phyloP scores from a whole-genome alignment of 2,113 vertebrate genomes.

The Eonycteris spelaea region DNA sequence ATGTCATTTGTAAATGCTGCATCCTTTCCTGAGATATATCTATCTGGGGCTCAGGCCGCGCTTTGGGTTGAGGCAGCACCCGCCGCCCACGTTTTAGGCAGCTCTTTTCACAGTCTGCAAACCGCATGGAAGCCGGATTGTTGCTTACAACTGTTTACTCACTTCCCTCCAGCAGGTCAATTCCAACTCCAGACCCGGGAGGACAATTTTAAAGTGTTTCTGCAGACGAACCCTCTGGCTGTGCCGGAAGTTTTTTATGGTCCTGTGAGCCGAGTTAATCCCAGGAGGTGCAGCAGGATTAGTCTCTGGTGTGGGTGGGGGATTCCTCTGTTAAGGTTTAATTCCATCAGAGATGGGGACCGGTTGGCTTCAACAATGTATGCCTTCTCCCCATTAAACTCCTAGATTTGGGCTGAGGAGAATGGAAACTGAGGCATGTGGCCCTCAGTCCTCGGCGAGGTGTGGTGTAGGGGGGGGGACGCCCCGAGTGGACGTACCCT shows the following conservation, averaged over 20 bases:
- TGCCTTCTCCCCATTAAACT: not conserved
- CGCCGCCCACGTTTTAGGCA: not conserved
- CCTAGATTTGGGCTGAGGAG: not conserved
- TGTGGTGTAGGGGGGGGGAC: not conserved
- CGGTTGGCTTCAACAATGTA: not conserved
- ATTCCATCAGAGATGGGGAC: not conserved
- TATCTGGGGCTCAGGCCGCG: not conserved
- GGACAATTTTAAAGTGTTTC: slow-evolving; percentile 65
- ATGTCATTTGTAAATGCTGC: not conserved
- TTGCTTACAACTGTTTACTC: slow-evolving; percentile 1
- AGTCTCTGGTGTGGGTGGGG: slow-evolving; percentile 55
- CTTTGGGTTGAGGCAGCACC: fast-evolving
- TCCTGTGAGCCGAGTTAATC: slow-evolving; percentile 70
- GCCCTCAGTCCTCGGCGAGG: not conserved
- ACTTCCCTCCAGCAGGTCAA: not conserved
- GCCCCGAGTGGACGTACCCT: not conserved
- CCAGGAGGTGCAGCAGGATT: slow-evolving; percentile 61
- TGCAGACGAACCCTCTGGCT: slow-evolving; percentile 58
- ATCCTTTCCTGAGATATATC: not conserved
- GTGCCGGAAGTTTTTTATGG: slow-evolving; percentile 68
- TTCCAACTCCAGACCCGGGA: not conserved
- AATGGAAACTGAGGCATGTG: not conserved
- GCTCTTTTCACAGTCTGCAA: slow-evolving; percentile 14
- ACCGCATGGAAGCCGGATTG: not conserved
- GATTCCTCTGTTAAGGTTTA: slow-evolving; percentile 59